Base-by-base conservation (phyloP, 2,113 vertebrate genomes). In the Phalacrocorax brasilianus region DNA sequence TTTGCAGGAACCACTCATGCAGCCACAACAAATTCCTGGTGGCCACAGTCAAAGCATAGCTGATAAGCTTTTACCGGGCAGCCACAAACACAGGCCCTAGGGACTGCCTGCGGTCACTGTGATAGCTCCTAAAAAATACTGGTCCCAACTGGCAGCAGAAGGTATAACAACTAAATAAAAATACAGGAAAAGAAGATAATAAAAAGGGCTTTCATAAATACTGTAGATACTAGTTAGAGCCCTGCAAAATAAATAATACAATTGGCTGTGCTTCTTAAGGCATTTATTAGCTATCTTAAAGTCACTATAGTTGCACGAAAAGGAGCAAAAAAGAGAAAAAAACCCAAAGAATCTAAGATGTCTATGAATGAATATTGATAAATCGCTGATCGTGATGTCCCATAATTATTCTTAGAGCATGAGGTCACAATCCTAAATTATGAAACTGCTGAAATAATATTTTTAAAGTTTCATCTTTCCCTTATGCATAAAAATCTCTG, bases 401-500 rank as follows among this genome's bases (percentile, higher is more conserved):
- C 87, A 59, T 92, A 96, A 95, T 91, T 97, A 97, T 96, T 95
- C 91, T 95, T 95, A 88, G 86, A 91, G 75, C 78, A 96, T 93
- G 96, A 96, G 94, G 97, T 97, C 96, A 97, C 89, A 89, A 94
- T 85, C 87, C 75, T 88, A 94, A 97, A 96, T 90, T 94, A 96
- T 83, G 72, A 97, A 96, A 97, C 78, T 97, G 97, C 96, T 97
- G 96, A 97, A 97, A 96, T 97, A 97, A 95, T 97, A 95, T 97
- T 97, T 97, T 97, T 87, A 68, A 95, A 97, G 96, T 95, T 97
- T 97, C 93, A 97, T 95, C 94, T 97, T 97, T 97, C 95, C 93
- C 96, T 96, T 95, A 96, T 93, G 94, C 91, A 96, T 88, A 93
- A 96, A 96, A 96, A 92, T 91, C 95, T 97, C 85, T 96, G 97